Conservation (phyloP, 2,113 vertebrate genomes). For the Acanthochromis polyacanthus region DNA sequence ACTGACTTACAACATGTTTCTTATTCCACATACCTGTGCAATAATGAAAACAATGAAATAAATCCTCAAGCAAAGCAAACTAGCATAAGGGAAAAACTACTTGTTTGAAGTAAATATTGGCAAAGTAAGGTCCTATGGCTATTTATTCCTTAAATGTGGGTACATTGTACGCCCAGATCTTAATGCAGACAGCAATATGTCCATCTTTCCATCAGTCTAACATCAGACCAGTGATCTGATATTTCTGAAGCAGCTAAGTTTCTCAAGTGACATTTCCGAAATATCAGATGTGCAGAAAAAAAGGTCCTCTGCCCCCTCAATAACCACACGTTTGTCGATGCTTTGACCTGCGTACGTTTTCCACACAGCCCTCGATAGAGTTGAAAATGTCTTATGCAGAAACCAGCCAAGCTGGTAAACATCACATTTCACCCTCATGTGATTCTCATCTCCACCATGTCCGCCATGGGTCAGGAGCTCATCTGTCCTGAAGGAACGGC, state of each 20-base stretch:
- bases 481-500: conserved; percentile 64
- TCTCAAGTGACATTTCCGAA: conserved; percentile 19
- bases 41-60: neutral
- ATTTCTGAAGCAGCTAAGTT: conserved; percentile 6
- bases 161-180: neutral
- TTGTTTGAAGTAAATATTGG: neutral
- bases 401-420: conserved; percentile 64
- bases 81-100: neutral
- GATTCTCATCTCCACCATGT: conserved; percentile 60
- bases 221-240: neutral
- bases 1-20: neutral
- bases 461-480: conserved; percentile 64
- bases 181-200: neutral
- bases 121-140: neutral
- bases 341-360: neutral
- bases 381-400: conserved; percentile 33
- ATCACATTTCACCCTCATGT: conserved; percentile 65
- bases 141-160: neutral
- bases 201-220: neutral
- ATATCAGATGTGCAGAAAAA: neutral
- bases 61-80: neutral
- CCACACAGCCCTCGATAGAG: neutral
- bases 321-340: neutral
- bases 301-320: neutral
- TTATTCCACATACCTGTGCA: neutral